A percentile compares a stretch with the other conserved stretches of the same genome.
Evolutionary conservation across 1,140 invertebrate species (phyloP).

Genomic region (Diachasmimorpha longicaudata): DNA sequence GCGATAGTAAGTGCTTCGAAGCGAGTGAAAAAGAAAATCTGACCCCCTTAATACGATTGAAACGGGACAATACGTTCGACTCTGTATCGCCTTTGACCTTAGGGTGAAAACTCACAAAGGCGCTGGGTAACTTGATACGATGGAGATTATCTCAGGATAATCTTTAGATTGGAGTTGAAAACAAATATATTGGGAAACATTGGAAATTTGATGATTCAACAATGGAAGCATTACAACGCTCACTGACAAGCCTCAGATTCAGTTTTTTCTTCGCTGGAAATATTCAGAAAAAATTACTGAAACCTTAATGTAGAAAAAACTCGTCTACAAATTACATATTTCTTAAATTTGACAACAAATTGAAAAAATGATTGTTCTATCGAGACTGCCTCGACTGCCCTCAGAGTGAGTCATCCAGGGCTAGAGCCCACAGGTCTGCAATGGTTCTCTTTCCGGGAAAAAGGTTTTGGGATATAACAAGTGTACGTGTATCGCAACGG

Average conservation of each 20-base stretch:
- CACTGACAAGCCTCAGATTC: no score
- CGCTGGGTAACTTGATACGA: not conserved
- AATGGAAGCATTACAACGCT: no score
- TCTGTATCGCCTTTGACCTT: conserved; percentile 1
- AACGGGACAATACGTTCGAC: conserved; percentile 20
- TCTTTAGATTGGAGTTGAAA: not conserved
- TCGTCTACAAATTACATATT: no score
- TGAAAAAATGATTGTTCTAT: no score
- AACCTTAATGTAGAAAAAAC: no score
- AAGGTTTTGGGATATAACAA: conserved; percentile 15
- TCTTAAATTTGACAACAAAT: no score
- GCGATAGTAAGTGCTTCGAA: conserved; percentile 7
- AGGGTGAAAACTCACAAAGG: not conserved
- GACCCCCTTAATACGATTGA: conserved; percentile 28
- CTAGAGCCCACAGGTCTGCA: not conserved
- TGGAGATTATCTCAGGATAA: not conserved
- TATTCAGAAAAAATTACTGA: no score
- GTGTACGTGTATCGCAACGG: conserved; percentile 24
- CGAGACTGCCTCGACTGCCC: no score
- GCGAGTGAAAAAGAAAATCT: conserved; percentile 15
- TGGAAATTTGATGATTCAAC: not conserved
- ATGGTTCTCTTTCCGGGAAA: not conserved
- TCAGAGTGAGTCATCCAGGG: not conserved
- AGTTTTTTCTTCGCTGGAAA: no score
- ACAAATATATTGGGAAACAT: not conserved